Conservation (phyloP, 1,140 invertebrate species). For the Temnothorax curvispinosus region DNA sequence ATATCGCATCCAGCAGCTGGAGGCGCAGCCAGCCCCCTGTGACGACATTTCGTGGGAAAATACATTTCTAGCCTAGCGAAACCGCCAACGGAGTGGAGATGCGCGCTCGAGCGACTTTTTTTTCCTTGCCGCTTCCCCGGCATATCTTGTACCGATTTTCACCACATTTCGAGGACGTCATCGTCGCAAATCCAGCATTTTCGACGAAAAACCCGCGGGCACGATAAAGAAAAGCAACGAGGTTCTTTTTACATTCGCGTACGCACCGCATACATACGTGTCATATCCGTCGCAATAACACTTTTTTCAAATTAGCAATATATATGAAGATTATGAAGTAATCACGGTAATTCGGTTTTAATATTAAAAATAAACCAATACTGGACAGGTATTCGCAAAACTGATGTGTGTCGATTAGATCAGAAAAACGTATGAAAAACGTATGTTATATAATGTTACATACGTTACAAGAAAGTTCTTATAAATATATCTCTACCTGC, state of each 20-base stretch:
- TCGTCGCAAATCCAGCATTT: slow-evolving; percentile 44
- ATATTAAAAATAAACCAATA: neutral
- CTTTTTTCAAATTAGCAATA: neutral
- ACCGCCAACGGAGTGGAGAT: slow-evolving; percentile 74
- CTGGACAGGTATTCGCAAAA: neutral
- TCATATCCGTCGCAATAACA: neutral
- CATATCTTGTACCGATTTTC: slow-evolving; percentile 52
- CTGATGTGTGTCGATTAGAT: neutral
- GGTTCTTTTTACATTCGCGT: neutral
- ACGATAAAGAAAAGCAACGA: slow-evolving; percentile 27
- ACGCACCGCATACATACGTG: neutral
- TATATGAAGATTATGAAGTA: neutral
- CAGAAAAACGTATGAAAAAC: neutral
- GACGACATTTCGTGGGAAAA: slow-evolving; percentile 80
- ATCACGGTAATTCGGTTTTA: neutral
- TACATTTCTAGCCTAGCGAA: slow-evolving; percentile 78
- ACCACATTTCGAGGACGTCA: slow-evolving; percentile 14
- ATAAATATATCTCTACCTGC: neutral
- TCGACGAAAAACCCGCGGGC: neutral
- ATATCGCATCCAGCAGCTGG: slow-evolving; percentile 82
- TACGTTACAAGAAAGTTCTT: neutral
- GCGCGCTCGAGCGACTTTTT: slow-evolving; percentile 78
- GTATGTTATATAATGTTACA: neutral
- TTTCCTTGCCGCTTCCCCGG: slow-evolving; percentile 61
- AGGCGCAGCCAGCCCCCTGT: slow-evolving; percentile 71